These are phyloP conservation scores for Euzophera pinguis DNA, from an alignment of 2,888 invertebrate genomes.

Conservation along the genomic window DNA sequence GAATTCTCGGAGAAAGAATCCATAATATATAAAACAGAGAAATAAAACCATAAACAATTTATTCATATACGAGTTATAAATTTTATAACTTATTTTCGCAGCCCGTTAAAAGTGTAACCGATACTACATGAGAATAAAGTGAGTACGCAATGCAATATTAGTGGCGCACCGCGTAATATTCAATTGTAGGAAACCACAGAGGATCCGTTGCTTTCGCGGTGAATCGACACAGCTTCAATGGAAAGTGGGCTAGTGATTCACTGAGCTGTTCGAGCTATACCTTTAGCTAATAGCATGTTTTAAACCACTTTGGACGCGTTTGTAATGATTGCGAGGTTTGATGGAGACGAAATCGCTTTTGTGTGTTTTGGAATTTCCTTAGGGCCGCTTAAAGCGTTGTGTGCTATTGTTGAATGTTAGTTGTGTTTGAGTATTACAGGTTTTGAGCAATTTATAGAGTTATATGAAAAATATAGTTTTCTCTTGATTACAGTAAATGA, in stretches of 20 bases:
- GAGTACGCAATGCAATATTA: conserved; percentile 29
- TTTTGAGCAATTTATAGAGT: no score
- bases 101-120: neutral
- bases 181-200: conserved; percentile 71
- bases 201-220: conserved; percentile 67
- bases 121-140: conserved; percentile 14
- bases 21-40: no score
- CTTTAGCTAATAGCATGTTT: conserved; percentile 23
- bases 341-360: neutral
- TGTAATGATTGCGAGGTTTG: neutral
- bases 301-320: conserved; percentile 26
- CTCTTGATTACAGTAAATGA: no score
- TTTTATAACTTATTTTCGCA: neutral
- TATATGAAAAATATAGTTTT: no score
- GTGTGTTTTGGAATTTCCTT: neutral
- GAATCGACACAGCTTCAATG: conserved; percentile 43
- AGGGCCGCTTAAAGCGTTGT: neutral
- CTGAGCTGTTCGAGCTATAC: conserved; percentile 45
- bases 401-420: no score
- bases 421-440: no score
- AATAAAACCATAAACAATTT: no score
- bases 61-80: neutral
- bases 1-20: no score
- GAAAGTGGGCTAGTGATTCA: conserved; percentile 63
- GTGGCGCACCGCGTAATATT: conserved; percentile 60